A percentile compares a stretch with the other conserved stretches of the same genome.
phyloP scores from a whole-genome alignment of 1,140 invertebrate genomes.

The Phenacoccus solenopsis region DNA sequence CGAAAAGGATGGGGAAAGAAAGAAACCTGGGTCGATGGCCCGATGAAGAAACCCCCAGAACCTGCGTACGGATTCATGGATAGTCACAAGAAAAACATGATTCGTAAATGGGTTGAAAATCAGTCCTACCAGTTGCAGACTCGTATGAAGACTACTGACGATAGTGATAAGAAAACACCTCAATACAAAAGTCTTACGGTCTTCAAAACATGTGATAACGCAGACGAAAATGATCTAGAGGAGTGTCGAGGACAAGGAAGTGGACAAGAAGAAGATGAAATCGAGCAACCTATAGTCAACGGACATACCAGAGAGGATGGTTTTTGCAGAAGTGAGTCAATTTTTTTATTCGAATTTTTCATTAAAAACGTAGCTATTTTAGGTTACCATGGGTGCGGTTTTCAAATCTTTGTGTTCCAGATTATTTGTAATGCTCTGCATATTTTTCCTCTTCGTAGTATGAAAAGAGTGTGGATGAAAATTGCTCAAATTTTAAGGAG shows the following conservation, averaged over 20 bases:
- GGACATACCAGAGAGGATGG: background rate
- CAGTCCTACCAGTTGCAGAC: slow-evolving; percentile 60
- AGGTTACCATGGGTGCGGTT: no score
- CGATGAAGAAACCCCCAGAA: slow-evolving; percentile 37
- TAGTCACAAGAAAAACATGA: slow-evolving; percentile 81
- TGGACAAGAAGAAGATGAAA: slow-evolving; percentile 29
- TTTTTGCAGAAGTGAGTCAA: background rate
- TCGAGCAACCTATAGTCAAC: slow-evolving; percentile 22
- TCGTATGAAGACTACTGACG: slow-evolving; percentile 23
- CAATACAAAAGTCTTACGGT: slow-evolving; percentile 46
- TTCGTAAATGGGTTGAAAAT: slow-evolving; percentile 84
- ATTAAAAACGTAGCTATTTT: no score
- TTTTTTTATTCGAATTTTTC: no score
- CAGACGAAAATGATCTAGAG: slow-evolving; percentile 28
- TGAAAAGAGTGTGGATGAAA: no score
- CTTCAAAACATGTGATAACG: slow-evolving; percentile 48
- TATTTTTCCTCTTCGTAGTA: no score
- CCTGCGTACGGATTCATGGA: slow-evolving; percentile 75
- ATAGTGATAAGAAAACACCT: background rate
- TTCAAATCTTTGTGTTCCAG: no score
- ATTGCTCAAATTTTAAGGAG: background rate
- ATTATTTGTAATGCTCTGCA: no score
- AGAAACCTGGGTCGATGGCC: slow-evolving; percentile 92
- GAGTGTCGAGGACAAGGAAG: slow-evolving; percentile 25
- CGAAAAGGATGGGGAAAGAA: slow-evolving; percentile 38